Base-by-base conservation (phyloP, 2,797 vertebrate species). In the Mus spretus region DNA sequence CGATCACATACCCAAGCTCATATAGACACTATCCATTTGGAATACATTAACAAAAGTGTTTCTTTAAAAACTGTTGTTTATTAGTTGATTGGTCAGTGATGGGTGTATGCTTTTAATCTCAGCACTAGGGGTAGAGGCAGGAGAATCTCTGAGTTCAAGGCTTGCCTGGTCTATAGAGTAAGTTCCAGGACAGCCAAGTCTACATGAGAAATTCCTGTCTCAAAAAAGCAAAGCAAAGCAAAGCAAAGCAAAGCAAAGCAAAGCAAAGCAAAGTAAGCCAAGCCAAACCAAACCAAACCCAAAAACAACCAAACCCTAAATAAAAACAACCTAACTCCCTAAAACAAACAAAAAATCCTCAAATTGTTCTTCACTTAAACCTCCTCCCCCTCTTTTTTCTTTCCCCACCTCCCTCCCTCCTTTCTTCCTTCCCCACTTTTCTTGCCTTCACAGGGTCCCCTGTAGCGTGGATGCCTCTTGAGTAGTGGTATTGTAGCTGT, bases 31-130 rank as follows among this genome's bases (percentile, higher is more conserved):
- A 12, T 53, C 50, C 50, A 14, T 91, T 95, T 82, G 57, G 37
- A 81, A 91, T 91, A 50, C 88, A 40, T 31, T 67, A 95, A 96
- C 47, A 79, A n/a, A 79, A 94, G 19, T 3, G 17, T 81, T 95
- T 84, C 82, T 90, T 92, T 50, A 90, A 92, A 85, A 10, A 24
- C 1, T 78, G 9, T 26, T 70, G 77, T 67, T 97, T 87, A 94
- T 79, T 55, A n/a, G 67, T 37, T 72, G 3, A 3, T n/a, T 72
- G 34, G 34, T 67, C 34, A 70, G 67, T n/a, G 6, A 70, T 70
- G 67, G 67, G 15, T 40, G 22, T 37, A 40, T 74, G 37, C 72
- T 37, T 74, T 74, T 74, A 40, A 40, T 74, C 37, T 11, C 72
- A 74, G 37, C 11, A 44, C 40, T 44, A 75, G 74, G 40, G 4